Evolutionary conservation across 2,888 invertebrate genomes (phyloP), one percentile per base, ranked within the genome.

Genomic region (Sabatieria punctata): DNA sequence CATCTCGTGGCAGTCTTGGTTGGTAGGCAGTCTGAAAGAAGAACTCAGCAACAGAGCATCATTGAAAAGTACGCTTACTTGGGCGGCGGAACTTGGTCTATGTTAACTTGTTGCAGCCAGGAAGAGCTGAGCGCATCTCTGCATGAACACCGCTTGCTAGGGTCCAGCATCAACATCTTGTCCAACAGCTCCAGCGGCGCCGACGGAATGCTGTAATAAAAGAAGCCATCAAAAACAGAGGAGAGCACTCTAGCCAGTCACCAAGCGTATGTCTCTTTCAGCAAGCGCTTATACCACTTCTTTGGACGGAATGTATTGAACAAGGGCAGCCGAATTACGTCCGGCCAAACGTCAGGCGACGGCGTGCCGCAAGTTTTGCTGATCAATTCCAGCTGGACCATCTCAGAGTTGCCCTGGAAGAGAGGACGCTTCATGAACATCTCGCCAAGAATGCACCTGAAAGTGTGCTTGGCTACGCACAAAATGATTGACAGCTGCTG

Each of bases 1-100:
- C 64, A 97, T 75, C 70, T 97, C 97, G 72, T 97, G 95, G 67
- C 97, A 97, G 71, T 97, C 95, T 70, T 97, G 93, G 80, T 85
- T 85, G 26, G 81, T 84, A 1, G 93, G 93, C 54, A 95, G 71
- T 66, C 70, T 71, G 52, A 35, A 49, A n/a, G n/a, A 22, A n/a
- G 4, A 25, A 8, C 47, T 39, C 2, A 47, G 43, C 42, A 35
- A 26, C 24, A 42, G 43, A 27, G 38, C n/a, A 8, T 3, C 22
- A 2, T 47, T 39, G 23, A 44, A 43, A 24, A 24, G 11, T 15
- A 15, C 13, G 21, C 13, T 15, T 67, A 71, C 85, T 82, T 79
- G 63, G 72, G 71, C 11, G 72, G 71, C 26, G 63, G 60, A 38
- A 72, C 65, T 26, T 50, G 51, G 22, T 84, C 84, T 15, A 88